Evolutionary conservation across 2,113 vertebrate genomes (phyloP).

Genomic region (Anhinga anhinga): DNA sequence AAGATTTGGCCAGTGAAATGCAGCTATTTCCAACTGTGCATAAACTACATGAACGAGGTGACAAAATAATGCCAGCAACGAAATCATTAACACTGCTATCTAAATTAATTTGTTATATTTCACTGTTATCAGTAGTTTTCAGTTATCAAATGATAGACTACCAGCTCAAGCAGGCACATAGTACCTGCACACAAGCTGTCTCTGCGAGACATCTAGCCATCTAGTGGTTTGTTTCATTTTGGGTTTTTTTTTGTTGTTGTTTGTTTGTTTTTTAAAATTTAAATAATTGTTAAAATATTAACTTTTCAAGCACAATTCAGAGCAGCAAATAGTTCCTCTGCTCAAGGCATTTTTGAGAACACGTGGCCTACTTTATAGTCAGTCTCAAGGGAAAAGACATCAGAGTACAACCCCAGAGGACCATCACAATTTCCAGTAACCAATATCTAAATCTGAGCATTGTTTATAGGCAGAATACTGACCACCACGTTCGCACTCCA

Average conservation of each 20-base stretch:
- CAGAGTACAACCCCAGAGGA: not conserved
- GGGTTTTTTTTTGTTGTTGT: not conserved
- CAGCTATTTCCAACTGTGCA: not conserved
- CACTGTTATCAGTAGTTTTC: not conserved
- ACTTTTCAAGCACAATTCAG: not conserved
- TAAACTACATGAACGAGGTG: not conserved
- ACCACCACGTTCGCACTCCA: not conserved
- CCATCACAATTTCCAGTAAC: not conserved
- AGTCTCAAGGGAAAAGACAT: not conserved
- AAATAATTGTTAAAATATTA: not conserved
- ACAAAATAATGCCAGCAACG: not conserved
- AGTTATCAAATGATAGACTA: not conserved
- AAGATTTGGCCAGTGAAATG: not conserved
- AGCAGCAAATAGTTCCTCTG: not conserved
- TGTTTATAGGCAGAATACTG: not conserved
- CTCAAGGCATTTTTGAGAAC: not conserved
- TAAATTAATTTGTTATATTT: not conserved
- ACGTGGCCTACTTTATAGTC: not conserved
- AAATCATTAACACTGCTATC: fast-evolving
- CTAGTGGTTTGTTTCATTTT: not conserved
- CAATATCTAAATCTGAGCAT: not conserved
- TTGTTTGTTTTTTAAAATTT: not conserved
- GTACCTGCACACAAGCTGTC: not conserved
- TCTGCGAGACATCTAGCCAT: not conserved
- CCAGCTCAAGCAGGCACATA: not conserved